Percentiles rank a stretch among this genome's conserved stretches.
Conservation (phyloP, 2,113 vertebrate genomes). For the Rhinolophus sinicus region DNA sequence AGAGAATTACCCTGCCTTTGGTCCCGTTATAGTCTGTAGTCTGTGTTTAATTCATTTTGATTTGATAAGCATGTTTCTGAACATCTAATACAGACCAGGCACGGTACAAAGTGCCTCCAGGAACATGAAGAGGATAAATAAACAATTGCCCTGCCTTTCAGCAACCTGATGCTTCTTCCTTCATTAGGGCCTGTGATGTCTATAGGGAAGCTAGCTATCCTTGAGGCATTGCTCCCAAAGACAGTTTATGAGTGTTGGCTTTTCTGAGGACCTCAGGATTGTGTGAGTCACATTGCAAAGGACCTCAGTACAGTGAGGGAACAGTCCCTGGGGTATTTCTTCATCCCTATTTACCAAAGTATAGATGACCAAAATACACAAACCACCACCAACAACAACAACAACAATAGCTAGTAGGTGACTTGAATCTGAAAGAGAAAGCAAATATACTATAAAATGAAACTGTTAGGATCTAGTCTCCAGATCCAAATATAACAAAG, state of each 20-base stretch:
- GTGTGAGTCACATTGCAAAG: neutral
- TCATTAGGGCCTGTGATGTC: neutral
- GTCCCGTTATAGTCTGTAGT: neutral
- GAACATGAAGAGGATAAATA: neutral
- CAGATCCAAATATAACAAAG: conserved; percentile 30
- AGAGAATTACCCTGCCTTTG: neutral
- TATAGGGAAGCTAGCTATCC: neutral
- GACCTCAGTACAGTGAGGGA: neutral
- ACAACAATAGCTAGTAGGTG: neutral
- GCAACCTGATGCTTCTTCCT: neutral
- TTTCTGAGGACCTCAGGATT: neutral
- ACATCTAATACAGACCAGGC: neutral
- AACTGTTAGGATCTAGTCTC: neutral
- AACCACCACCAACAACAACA: neutral
- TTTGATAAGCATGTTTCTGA: conserved; percentile 32
- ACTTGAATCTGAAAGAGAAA: conserved; percentile 10
- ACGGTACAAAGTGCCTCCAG: neutral
- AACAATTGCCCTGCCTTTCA: neutral
- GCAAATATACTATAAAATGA: neutral
- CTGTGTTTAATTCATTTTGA: conserved; percentile 26
- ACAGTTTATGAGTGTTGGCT: neutral
- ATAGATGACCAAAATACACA: neutral
- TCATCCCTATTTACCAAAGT: neutral
- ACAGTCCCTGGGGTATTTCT: neutral
- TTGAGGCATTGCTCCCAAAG: neutral